Evolutionary conservation across 2,113 vertebrate species (phyloP), one percentile per base, ranked within the genome.

Genomic region (Sander vitreus): DNA sequence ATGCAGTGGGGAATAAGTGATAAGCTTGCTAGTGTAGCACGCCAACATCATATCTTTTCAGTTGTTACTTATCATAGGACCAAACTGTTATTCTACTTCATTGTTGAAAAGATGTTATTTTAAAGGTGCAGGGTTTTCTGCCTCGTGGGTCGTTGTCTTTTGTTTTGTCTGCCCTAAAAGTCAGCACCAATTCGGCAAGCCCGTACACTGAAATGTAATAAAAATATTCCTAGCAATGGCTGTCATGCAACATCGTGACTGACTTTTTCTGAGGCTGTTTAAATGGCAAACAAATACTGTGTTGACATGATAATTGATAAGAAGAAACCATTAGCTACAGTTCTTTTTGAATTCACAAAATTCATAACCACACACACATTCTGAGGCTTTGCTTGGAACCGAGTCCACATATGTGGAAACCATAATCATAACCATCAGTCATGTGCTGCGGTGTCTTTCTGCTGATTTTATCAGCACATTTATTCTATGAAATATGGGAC

Each of bases 331-430:
- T 77, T 71, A 54, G 11, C 33, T 74, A 21, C 43, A 72, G 48
- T 9, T 66, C 33, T 64, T 23, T 64, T 48, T 51, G 23, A 65
- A 25, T 60, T 47, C 48, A 51, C 5, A 0, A 70, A 51, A 68
- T 33, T 23, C 25, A 23, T 4, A 65, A 67, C 51, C 47, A 25
- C 23, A 64, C 21, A 16, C 36, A 36, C 50, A 54, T 39, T 67
- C 21, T 63, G 72, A 50, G 73, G 69, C 73, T 85, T 69, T 79
- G 6, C 47, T 73, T 60, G 5, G 15, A 75, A 53, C 8, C n/a
- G 10, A 66, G 43, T 48, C 64, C 18, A 21, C 57, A n/a, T 36
- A 43, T 57, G 55, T 80, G 33, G 47, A 74, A 75, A 68, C 68
- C 6, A 0, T 69, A 39, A 54, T 76, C 51, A 13, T 4, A 4